A percentile compares a stretch with the other conserved stretches of the same genome.
Conservation (phyloP, 1,140 invertebrate species). For the Conopomorpha cramerella region DNA sequence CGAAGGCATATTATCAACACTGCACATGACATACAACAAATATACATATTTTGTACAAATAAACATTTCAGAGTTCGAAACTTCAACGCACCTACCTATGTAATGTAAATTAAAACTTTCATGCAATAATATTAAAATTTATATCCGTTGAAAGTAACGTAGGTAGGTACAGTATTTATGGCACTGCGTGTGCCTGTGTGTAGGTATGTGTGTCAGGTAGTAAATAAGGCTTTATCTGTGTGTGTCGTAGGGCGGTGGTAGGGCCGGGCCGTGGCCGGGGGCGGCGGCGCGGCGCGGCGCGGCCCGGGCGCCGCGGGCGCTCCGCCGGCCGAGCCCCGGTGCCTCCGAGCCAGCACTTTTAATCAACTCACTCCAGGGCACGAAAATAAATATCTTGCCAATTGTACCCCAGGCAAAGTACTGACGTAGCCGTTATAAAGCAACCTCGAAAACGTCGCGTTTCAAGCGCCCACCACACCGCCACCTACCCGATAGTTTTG, state of each 20-base stretch:
- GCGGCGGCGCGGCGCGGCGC: constrained; percentile 5
- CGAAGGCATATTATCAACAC: too few relatives aligned
- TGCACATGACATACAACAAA: too few relatives aligned
- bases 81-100: too few relatives aligned
- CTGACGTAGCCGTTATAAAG: constrained; percentile 2
- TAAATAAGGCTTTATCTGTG: constrained; percentile 18
- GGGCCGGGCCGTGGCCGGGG: constrained; percentile 6
- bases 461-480: too few relatives aligned
- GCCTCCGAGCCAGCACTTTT: constrained; percentile 13
- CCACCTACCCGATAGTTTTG: too few relatives aligned
- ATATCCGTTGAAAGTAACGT: too few relatives aligned
- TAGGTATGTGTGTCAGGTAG: constrained; percentile 11
- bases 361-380: constrained; percentile 22
- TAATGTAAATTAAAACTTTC: too few relatives aligned
- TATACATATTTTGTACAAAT: too few relatives aligned
- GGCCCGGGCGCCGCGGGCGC: constrained; percentile 5
- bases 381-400: constrained; percentile 16
- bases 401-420: constrained; percentile 3
- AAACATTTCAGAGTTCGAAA: too few relatives aligned
- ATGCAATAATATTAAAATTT: too few relatives aligned
- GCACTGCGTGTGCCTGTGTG: constrained; percentile 3
- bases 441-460: too few relatives aligned
- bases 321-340: constrained; percentile 4
- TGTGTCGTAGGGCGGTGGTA: constrained; percentile 4
- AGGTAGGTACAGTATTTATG: neutral